Percentiles rank a stretch among this genome's conserved stretches.
Conservation (phyloP, 2,113 vertebrate species). For the Microtus richardsoni region DNA sequence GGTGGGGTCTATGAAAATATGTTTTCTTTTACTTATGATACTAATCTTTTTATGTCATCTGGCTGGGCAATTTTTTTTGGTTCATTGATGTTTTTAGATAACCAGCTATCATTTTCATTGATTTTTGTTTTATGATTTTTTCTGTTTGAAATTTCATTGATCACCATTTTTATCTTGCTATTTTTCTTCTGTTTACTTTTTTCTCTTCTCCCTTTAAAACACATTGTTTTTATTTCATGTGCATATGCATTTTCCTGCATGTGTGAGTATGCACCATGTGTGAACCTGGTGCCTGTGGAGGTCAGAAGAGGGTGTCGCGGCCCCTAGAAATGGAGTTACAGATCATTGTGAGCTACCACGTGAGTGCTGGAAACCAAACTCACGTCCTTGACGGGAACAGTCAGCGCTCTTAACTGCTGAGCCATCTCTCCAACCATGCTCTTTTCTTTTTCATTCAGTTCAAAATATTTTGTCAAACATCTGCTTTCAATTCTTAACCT, state of each 20-base stretch:
- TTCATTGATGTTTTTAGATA: not conserved
- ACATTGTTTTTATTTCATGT: not conserved
- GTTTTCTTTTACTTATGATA: not conserved
- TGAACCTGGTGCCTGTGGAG: not conserved
- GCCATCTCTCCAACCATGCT: not conserved
- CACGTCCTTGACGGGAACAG: not conserved
- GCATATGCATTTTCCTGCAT: not conserved
- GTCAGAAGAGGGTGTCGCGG: not conserved
- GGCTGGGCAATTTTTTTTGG: not conserved
- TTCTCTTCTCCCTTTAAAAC: not conserved
- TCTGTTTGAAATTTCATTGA: not conserved
- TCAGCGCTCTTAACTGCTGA: not conserved
- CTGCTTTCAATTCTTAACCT: not conserved
- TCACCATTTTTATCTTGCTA: not conserved
- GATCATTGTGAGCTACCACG: not conserved
- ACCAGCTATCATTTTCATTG: not conserved
- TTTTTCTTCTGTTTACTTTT: not conserved
- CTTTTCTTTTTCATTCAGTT: not conserved
- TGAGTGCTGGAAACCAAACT: not conserved
- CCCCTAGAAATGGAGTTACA: not conserved
- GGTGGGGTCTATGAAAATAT: not conserved
- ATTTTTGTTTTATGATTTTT: not conserved
- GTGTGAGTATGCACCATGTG: not conserved
- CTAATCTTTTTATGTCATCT: not conserved
- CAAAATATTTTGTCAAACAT: not conserved